Evolutionary conservation across 1,140 invertebrate species (phyloP), one percentile per base, ranked within the genome.

Genomic region (Elysia chlorotica): DNA sequence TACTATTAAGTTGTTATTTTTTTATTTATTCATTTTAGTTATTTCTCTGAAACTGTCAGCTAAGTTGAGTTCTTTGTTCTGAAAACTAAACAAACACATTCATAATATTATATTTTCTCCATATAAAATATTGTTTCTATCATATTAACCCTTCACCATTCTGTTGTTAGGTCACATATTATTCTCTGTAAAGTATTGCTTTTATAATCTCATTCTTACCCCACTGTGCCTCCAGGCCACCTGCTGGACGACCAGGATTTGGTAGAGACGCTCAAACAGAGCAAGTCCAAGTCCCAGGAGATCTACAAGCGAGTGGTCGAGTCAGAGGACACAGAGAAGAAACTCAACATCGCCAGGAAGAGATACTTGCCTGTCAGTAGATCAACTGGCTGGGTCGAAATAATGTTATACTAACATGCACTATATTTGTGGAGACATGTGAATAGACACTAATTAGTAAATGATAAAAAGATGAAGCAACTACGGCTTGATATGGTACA

Each of bases 191-290:
- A n/a, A n/a, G n/a, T n/a, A n/a, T n/a, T n/a, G n/a, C n/a, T n/a
- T n/a, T n/a, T n/a, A n/a, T n/a, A n/a, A n/a, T n/a, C n/a, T n/a
- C n/a, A n/a, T n/a, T n/a, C n/a, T n/a, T n/a, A n/a, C n/a, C n/a
- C n/a, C 6, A 59, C 17, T 59, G 17, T 57, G 6, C 23, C 23
- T 77, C 3, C 73, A 86, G 85, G 83, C 73, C 81, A 87, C 65
- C 82, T 87, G 35, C 76, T 88, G 36, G 86, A 88, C 78, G 85
- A 87, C 75, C 78, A 86, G 66, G 83, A 84, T 71, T 74, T 88
- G 33, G 81, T 87, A 19, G 81, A 82, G 31, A 87, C 83, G 0
- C 74, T 88, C 30, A 81, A 87, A 73, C 77, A 83, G 62, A 85
- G 83, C 76, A 87, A 87, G 75, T 79, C 76, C 6, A 87, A 83